Evolutionary conservation across 2,888 invertebrate species (phyloP), one percentile per base, ranked within the genome.

Genomic region (Drosophila nr. perissopoda): DNA sequence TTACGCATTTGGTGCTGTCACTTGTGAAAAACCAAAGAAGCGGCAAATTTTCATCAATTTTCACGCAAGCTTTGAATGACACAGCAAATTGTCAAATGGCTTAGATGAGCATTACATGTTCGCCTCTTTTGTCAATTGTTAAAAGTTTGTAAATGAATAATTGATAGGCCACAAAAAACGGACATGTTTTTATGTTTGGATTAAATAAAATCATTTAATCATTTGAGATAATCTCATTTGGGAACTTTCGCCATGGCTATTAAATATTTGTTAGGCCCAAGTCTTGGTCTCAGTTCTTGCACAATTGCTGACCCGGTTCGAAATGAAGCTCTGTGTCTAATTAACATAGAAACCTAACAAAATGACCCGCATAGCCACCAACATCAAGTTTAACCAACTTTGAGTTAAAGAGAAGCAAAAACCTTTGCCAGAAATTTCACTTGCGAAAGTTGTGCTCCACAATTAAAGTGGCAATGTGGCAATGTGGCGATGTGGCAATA

Each of bases 361-460:
- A 49, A 56, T 53, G 52, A 25, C 54, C 67, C 36, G 42, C 66
- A 58, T 48, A n/a, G n/a, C 40, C 40, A 18, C 31, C 58, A 52
- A 61, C 67, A 59, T 38, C 27, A 40, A 53, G 51, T 53, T 18
- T 18, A 29, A 33, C 21, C 64, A 59, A 58, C 60, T 51, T 31
- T 40, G 58, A 61, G 53, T 58, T 64, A 40, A 68, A 67, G 74
- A 38, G 36, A 57, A 61, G 36, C 29, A 25, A 38, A 59, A 68
- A 59, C 76, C 60, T 70, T 71, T 70, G 74, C 72, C 79, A 73
- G 51, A 81, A 76, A 70, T 87, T 88, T 84, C 88, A 88, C 81
- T 88, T 88, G 84, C 84, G 86, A 84, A 84, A 84, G 76, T 64
- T 76, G 69, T 59, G 57, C 61, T 63, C 57, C 72, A 63, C 72